These are phyloP conservation scores for Danio aesculapii DNA, from an alignment of 2,797 vertebrate species.

Conservation along the genomic window DNA sequence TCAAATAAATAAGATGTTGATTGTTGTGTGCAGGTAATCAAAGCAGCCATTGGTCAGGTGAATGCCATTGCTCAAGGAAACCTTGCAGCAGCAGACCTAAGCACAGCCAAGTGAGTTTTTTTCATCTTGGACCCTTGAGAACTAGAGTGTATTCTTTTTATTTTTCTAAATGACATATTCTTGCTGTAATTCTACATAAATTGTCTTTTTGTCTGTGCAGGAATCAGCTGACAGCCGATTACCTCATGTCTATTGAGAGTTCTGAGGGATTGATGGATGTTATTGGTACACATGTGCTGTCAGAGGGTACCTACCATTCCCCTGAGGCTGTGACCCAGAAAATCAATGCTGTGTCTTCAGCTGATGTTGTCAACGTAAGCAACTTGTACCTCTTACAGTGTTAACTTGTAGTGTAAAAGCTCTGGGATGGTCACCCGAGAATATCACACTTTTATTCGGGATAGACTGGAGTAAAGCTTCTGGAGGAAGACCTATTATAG, in stretches of 20 bases:
- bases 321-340: conserved; percentile 80
- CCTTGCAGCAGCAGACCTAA: conserved; percentile 84
- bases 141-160: background rate
- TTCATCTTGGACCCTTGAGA: background rate
- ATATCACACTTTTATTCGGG: background rate
- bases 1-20: background rate
- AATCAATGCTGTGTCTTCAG: conserved; percentile 86
- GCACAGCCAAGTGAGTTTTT: conserved; percentile 89
- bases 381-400: conserved; percentile 1
- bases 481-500: background rate
- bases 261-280: conserved; percentile 86
- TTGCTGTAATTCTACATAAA: conserved; percentile 70
- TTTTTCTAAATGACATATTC: background rate
- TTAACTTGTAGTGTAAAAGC: background rate
- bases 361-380: conserved; percentile 89
- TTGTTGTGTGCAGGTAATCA: conserved; percentile 85
- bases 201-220: conserved; percentile 70
- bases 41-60: conserved; percentile 87
- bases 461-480: no score
- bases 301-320: conserved; percentile 78
- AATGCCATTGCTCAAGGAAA: conserved; percentile 86
- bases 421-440: background rate
- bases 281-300: conserved; percentile 86
- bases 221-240: conserved; percentile 86
- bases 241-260: conserved; percentile 90